Evolutionary conservation across 1,140 invertebrate species (phyloP), one percentile per base, ranked within the genome.

Genomic region (Nomia melanderi): DNA sequence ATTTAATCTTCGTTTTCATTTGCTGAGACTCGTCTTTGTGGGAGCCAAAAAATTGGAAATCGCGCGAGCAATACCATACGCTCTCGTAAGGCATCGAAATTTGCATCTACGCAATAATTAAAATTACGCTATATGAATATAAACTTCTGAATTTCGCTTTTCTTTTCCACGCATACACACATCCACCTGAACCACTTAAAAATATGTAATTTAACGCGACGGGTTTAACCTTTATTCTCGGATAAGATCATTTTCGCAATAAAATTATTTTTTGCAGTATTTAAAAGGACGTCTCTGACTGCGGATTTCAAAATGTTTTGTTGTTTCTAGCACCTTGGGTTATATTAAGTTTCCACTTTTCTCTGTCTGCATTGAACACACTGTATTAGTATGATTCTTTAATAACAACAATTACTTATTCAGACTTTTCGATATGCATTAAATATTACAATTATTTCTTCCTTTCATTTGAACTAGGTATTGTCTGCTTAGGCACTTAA

Each of bases 11-110:
- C n/a, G n/a, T n/a, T n/a, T n/a, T n/a, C n/a, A n/a, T n/a, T n/a
- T n/a, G n/a, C n/a, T n/a, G n/a, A n/a, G n/a, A n/a, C n/a, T n/a
- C n/a, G n/a, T n/a, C n/a, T n/a, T n/a, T n/a, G n/a, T n/a, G n/a
- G n/a, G n/a, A n/a, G n/a, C n/a, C n/a, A n/a, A n/a, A n/a, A n/a
- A n/a, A n/a, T n/a, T n/a, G n/a, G n/a, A n/a, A n/a, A n/a, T n/a
- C n/a, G n/a, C n/a, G n/a, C n/a, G n/a, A n/a, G n/a, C n/a, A n/a
- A n/a, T n/a, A n/a, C n/a, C n/a, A n/a, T n/a, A n/a, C 29, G n/a
- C 25, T 76, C 54, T 59, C 12, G 11, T 67, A 76, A 69, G 73
- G 54, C 73, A 69, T 69, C 54, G 7, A 57, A 36, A 39, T 36
- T 76, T 69, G 36, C 54, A 6, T 47, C 23, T 59, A 59, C 12